Evolutionary conservation across 2,113 vertebrate genomes (phyloP).

Genomic region (Sarotherodon lohbergeri): DNA sequence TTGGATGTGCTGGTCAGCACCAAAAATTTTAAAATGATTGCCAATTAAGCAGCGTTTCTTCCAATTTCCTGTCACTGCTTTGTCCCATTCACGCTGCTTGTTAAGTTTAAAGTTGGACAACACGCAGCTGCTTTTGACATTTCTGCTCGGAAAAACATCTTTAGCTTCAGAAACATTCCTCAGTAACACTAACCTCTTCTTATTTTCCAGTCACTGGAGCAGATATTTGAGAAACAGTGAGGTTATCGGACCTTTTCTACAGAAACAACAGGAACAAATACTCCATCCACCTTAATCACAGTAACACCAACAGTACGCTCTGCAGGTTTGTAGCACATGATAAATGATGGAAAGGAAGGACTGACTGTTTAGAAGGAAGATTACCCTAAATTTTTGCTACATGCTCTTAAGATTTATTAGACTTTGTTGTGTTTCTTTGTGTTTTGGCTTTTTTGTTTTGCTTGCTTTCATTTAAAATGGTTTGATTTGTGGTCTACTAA

Average conservation of each 20-base stretch:
- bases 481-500: neutral
- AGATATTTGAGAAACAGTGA: neutral
- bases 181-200: neutral
- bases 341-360: neutral
- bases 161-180: neutral
- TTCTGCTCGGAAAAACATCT: neutral
- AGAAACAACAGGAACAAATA: neutral
- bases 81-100: neutral
- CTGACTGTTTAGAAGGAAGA: neutral
- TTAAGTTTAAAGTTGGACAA: neutral
- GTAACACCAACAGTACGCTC: neutral
- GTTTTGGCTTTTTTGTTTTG: neutral
- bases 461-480: neutral
- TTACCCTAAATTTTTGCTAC: fast-evolving
- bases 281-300: neutral
- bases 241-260: neutral
- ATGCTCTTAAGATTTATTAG: neutral
- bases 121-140: neutral
- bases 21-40: fast-evolving
- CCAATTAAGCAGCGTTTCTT: neutral
- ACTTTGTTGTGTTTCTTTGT: neutral
- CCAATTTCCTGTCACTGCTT: neutral
- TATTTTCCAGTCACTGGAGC: neutral
- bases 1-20: neutral
- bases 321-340: neutral